Base-by-base conservation (phyloP, 1,140 invertebrate species). In the Aphelinus certus region DNA sequence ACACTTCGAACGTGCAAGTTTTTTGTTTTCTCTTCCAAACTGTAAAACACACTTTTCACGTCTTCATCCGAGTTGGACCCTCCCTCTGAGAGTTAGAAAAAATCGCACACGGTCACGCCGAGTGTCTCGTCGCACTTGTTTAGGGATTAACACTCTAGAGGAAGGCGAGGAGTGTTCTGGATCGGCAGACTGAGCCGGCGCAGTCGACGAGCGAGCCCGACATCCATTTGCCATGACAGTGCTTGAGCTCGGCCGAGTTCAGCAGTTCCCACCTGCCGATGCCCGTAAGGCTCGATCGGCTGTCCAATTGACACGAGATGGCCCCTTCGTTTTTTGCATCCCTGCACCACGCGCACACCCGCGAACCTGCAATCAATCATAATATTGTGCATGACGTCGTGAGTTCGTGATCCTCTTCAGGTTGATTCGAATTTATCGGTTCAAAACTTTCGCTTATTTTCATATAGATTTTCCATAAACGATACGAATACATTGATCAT, bases 211-310 rank as follows among this genome's bases (percentile, higher is more conserved):
- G 42, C 1, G 57, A 47, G 10, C 67, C 66, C 26, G 45, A 57
- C 47, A 76, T 47, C 75, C 75, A 76, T 9, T 72, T 72, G 48
- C 75, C 75, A 7, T 72, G 75, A 58, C 75, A 76, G 75, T 67
- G 69, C 10, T 55, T 57, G 10, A 4, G 61, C 1, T 4, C 9
- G 1, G 48, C 3, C 9, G 69, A 61, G 56, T 57, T 67, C 1
- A 55, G 26, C 57, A 72, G 56, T 9, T 76, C 75, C 69, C 69
- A 76, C 58, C 60, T 68, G 56, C 75, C 75, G 58, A 72, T 65
- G 43, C 75, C 75, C 0, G 45, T 26, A 51, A 76, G 49, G 10
- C 67, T 71, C 43, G 45, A 6, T 4, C 42, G 1, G 1, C 68
- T 53, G 68, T 63, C 43, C 45, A 48, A 9, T 10, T 70, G 61